Percentiles rank a stretch among this genome's conserved stretches.
These are phyloP conservation scores for Thera britannica DNA, from an alignment of 2,888 invertebrate species.

Conservation along the genomic window DNA sequence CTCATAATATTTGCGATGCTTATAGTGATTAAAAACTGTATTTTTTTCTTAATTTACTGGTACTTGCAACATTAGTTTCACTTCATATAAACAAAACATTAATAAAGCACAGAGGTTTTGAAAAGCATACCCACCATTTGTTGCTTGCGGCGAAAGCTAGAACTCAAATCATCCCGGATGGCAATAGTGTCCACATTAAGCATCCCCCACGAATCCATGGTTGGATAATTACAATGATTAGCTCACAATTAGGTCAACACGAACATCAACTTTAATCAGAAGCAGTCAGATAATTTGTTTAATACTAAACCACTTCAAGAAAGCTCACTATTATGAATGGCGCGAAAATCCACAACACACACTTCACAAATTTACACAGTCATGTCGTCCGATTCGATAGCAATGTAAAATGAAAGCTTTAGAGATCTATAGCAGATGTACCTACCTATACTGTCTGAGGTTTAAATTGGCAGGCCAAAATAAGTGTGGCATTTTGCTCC, in stretches of 20 bases:
- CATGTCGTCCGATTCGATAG: slow-evolving; percentile 54
- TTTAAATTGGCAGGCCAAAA: slow-evolving; percentile 83
- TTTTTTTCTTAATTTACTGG: too few species aligned
- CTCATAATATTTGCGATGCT: too few species aligned
- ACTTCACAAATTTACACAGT: slow-evolving; percentile 44
- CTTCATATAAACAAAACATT: neutral
- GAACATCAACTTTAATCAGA: slow-evolving; percentile 43
- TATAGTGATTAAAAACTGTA: too few species aligned
- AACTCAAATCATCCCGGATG: slow-evolving; percentile 87
- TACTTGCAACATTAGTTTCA: too few species aligned
- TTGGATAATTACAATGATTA: slow-evolving; percentile 30
- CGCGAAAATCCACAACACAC: slow-evolving; percentile 53
- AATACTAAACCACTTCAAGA: slow-evolving; percentile 43
- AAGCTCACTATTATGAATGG: slow-evolving; percentile 55
- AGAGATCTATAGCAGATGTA: slow-evolving; percentile 50
- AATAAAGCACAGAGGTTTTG: slow-evolving; percentile 24
- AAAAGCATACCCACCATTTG: slow-evolving; percentile 62
- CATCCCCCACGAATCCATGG: slow-evolving; percentile 90
- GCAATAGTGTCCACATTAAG: slow-evolving; percentile 88
- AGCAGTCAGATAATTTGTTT: slow-evolving; percentile 35
- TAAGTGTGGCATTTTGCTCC: slow-evolving; percentile 84
- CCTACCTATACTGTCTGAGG: slow-evolving; percentile 60
- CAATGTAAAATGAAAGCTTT: slow-evolving; percentile 50
- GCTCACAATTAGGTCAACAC: slow-evolving; percentile 45
- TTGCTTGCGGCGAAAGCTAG: slow-evolving; percentile 78